These are phyloP conservation scores for Troilus luridus DNA, from an alignment of 2,888 invertebrate genomes.

Conservation along the genomic window DNA sequence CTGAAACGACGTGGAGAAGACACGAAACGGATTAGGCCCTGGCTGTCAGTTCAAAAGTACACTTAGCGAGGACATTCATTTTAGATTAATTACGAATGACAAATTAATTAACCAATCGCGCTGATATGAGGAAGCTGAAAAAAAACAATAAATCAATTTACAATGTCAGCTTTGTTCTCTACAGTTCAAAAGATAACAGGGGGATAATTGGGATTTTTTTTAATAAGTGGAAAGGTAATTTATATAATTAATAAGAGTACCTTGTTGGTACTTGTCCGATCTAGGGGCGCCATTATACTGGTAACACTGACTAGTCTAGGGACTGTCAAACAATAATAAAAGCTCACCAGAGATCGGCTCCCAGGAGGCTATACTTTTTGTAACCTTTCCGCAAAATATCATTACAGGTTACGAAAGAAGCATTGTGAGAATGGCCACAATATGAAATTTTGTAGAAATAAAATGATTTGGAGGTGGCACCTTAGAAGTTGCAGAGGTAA, in stretches of 20 bases:
- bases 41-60: not conserved
- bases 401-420: too few relatives aligned
- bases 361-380: too few relatives aligned
- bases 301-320: too few relatives aligned
- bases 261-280: too few relatives aligned
- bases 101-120: slow-evolving; percentile 4
- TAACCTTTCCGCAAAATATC: too few relatives aligned
- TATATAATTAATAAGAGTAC: not conserved
- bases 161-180: not conserved
- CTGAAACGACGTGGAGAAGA: not conserved
- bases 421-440: too few relatives aligned
- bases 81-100: not conserved
- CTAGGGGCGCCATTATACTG: too few relatives aligned
- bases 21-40: not conserved
- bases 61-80: not conserved
- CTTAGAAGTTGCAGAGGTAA: too few relatives aligned
- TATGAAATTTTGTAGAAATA: too few relatives aligned
- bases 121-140: not conserved
- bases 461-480: too few relatives aligned
- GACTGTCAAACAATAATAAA: too few relatives aligned
- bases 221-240: not conserved
- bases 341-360: too few relatives aligned
- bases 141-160: not conserved
- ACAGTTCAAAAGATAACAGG: not conserved
- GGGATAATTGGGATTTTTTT: not conserved